Percentiles rank a stretch among this genome's conserved stretches.
Evolutionary conservation across 2,113 vertebrate genomes (phyloP).

Genomic region (Cottus gobio): DNA sequence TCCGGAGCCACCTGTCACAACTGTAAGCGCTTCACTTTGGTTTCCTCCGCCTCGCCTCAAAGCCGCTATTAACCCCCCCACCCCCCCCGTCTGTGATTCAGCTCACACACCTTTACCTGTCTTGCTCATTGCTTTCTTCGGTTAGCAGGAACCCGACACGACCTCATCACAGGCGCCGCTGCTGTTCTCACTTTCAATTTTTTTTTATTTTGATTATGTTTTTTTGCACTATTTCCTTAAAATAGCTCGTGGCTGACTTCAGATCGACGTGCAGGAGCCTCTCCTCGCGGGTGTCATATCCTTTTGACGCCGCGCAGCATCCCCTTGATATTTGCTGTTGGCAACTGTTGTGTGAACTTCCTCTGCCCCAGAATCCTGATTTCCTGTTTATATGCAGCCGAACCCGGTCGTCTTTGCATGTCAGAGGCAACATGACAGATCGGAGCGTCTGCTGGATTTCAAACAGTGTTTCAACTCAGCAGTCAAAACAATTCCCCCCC

Average conservation of each 20-base stretch:
- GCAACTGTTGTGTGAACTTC: slow-evolving; percentile 37
- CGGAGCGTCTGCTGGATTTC: slow-evolving; percentile 59
- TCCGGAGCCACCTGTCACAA: slow-evolving; percentile 91
- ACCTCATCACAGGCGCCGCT: slow-evolving; percentile 33
- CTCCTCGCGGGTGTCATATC: slow-evolving; percentile 39
- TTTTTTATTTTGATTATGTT: neutral
- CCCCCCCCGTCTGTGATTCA: slow-evolving; percentile 17
- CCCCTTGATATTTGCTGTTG: slow-evolving; percentile 60
- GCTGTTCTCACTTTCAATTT: slow-evolving; percentile 22
- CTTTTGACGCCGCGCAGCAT: slow-evolving; percentile 52
- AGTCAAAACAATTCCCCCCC: slow-evolving; percentile 2
- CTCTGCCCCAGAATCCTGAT: slow-evolving; percentile 66
- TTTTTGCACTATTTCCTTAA: slow-evolving; percentile 3
- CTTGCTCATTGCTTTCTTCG: neutral
- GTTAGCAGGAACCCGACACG: slow-evolving; percentile 24
- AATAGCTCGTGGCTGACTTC: slow-evolving; percentile 45
- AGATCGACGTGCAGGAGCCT: slow-evolving; percentile 15
- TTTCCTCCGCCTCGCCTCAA: slow-evolving; percentile 26
- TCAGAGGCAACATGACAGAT: slow-evolving; percentile 60
- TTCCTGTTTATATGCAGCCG: slow-evolving; percentile 65
- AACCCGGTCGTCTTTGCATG: slow-evolving; percentile 37
- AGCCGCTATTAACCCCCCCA: slow-evolving; percentile 13
- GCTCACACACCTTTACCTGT: slow-evolving; percentile 18
- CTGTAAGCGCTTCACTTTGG: slow-evolving; percentile 85
- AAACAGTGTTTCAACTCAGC: slow-evolving; percentile 42